A percentile compares a stretch with the other conserved stretches of the same genome.
These are phyloP conservation scores for Blastobasis lacticolella DNA, from an alignment of 2,888 invertebrate species.

Conservation along the genomic window DNA sequence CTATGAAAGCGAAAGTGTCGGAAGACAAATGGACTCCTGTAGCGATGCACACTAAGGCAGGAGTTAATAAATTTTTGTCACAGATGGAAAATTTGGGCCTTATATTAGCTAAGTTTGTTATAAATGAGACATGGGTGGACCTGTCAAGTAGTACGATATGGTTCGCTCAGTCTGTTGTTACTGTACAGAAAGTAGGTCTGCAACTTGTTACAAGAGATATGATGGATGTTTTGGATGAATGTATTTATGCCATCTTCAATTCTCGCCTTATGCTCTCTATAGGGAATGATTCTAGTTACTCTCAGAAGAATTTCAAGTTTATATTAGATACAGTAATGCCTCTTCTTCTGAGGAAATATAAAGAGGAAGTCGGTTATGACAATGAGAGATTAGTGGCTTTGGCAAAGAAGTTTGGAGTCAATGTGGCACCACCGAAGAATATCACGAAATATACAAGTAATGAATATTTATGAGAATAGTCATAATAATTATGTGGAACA, in stretches of 20 bases:
- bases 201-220: constrained; percentile 84
- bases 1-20: constrained; percentile 81
- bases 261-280: constrained; percentile 78
- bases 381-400: constrained; percentile 66
- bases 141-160: constrained; percentile 86
- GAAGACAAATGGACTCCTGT: constrained; percentile 92
- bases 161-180: constrained; percentile 84
- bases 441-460: constrained; percentile 81
- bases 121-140: constrained; percentile 78
- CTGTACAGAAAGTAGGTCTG: constrained; percentile 83
- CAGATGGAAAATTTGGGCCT: constrained; percentile 83
- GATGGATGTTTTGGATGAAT: constrained; percentile 81
- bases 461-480: constrained; percentile 75
- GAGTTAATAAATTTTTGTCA: constrained; percentile 78
- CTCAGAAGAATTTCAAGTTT: constrained; percentile 81
- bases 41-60: constrained; percentile 83
- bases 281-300: constrained; percentile 58
- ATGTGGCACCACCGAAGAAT: constrained; percentile 70
- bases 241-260: constrained; percentile 82
- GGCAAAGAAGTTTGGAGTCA: constrained; percentile 71
- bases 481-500: constrained; percentile 19
- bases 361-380: constrained; percentile 75
- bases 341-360: constrained; percentile 76
- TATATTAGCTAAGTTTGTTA: constrained; percentile 78
- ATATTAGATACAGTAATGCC: constrained; percentile 78